Base-by-base conservation (phyloP, 2,797 vertebrate species). In the Rhinophrynus dorsalis region DNA sequence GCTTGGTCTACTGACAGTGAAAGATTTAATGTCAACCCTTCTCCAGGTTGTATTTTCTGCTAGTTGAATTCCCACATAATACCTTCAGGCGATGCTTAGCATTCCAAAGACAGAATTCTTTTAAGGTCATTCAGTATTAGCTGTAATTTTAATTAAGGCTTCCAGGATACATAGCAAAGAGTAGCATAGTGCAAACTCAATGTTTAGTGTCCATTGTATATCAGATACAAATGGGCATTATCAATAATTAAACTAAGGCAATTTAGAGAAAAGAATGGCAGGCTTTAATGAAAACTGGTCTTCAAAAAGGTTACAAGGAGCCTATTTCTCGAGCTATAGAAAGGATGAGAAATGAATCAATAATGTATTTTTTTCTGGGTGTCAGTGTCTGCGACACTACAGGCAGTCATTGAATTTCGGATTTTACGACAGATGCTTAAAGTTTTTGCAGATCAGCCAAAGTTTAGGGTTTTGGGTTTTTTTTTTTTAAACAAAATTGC, bases 221-320 rank as follows among this genome's bases (percentile, higher is more conserved):
- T 63, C 74, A 67, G 60, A 68, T 67, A 58, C 68, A 52, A 35
- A 13, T 37, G 6, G 2, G 33, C 23, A 27, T 68, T 44, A 73
- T 84, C 80, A 77, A 68, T 87, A 80, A 77, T 80, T 81, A 81
- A 80, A 68, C 4, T 38, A 6, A 18, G 58, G 77, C 67, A 78
- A 80, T 83, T 76, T 76, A 54, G 71, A 8, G 54, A 63, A 58
- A 18, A 61, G 58, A 58, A 35, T 79, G 72, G 58, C 38, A 55
- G 64, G 76, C 73, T 54, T 50, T 78, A 77, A 79, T 76, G 78
- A 75, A 80, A 79, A 51, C 12, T 67, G 21, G 60, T 38, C 12
- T 24, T 18, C 44, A 38, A n/a, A 50, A 63, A 51, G 60, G 60
- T 50, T 37, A 50, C 40, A 11, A 48, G 44, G 59, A 8, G 4